phyloP scores from a whole-genome alignment of 1,140 invertebrate genomes.

The Trachymyrmex cornetzi region DNA sequence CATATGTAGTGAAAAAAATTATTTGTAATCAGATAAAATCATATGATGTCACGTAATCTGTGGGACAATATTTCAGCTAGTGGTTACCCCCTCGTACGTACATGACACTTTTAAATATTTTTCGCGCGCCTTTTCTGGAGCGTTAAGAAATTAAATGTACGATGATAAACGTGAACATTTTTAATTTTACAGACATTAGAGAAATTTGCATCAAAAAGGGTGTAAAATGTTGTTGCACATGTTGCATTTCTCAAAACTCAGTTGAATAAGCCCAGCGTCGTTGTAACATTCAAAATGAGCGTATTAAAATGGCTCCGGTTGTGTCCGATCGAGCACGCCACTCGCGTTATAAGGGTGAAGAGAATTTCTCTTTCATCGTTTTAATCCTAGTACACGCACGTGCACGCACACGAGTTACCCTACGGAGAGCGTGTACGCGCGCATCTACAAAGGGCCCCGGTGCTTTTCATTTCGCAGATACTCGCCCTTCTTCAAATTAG shows the following conservation, averaged over 20 bases:
- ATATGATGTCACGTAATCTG: too few species aligned
- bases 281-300: slow-evolving; percentile 20
- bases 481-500: slow-evolving; percentile 66
- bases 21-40: too few species aligned
- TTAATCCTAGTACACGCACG: slow-evolving; percentile 61
- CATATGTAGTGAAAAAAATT: too few species aligned
- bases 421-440: slow-evolving; percentile 17
- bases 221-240: neutral
- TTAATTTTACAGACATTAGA: neutral
- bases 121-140: neutral
- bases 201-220: neutral
- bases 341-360: slow-evolving; percentile 16
- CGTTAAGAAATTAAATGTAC: neutral
- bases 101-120: neutral
- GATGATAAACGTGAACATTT: neutral
- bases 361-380: slow-evolving; percentile 60
- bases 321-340: slow-evolving; percentile 22
- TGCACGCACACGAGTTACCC: slow-evolving; percentile 35
- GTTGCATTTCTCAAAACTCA: neutral
- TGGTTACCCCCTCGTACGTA: too few species aligned
- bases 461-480: slow-evolving; percentile 77
- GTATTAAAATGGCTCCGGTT: slow-evolving; percentile 42
- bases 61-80: too few species aligned
- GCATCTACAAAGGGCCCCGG: slow-evolving; percentile 57
- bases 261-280: neutral